Evolutionary conservation across 2,797 vertebrate genomes (phyloP), one percentile per base, ranked within the genome.

Genomic region (Eupleurogrammus muticus): DNA sequence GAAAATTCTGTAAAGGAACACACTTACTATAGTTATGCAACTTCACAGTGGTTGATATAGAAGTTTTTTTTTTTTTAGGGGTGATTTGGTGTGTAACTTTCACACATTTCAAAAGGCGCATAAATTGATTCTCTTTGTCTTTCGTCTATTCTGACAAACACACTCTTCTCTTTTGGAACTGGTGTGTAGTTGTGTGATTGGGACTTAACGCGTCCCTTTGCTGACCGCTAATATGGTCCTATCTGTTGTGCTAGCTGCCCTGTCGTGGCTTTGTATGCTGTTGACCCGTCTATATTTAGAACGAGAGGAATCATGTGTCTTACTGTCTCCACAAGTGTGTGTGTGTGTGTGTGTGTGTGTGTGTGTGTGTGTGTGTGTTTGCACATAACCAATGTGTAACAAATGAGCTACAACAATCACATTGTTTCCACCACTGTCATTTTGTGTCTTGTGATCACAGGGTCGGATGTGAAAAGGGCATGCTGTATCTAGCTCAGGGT

Each of bases 261-360:
- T 91, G 87, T 89, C 90, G 87, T 89, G 86, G 82, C 58, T 86
- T 68, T 24, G 56, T 84, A 49, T 77, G 84, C 89, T 89, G 90
- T 71, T 62, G 52, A 81, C 73, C 49, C 24, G 46, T 19, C 80
- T 94, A 95, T 94, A 92, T 95, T 94, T 94, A 92, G 93, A 71
- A 80, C 34, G 19, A 89, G 46, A 19, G 78, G 72, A 88, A 76
- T 95, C 94, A 92, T 90, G 81, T 89, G 89, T 92, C 90, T 82
- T 84, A 89, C 80, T 73, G 67, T 87, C 82, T 63, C 60, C 66
- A 62, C 55, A 40, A 63, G 53, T 69, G 57, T 70, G 55, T 62
- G 58, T 54, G 40, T 58, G 62, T 70, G 40, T 64, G 65, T 52
- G 52, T 55, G 52, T 36, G 40, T 59, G 56, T 54, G 70, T 46